These are phyloP conservation scores for Eidolon dupreanum DNA, from an alignment of 2,797 vertebrate species.

Conservation along the genomic window DNA sequence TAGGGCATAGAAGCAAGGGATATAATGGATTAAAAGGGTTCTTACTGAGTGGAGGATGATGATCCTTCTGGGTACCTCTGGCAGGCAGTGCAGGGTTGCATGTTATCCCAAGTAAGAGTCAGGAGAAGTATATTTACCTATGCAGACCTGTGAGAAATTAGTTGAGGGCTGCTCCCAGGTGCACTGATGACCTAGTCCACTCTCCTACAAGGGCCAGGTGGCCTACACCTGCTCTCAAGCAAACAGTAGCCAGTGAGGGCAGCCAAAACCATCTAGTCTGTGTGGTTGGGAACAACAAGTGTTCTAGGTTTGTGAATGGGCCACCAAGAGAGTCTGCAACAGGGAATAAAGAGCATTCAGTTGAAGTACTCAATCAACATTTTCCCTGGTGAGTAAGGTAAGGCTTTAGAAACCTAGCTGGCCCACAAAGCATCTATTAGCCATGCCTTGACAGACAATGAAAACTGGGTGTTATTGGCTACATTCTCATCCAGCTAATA, in stretches of 20 bases:
- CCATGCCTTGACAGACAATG: no score
- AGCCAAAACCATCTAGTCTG: not conserved
- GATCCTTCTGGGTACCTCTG: no score
- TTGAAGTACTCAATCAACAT: not conserved
- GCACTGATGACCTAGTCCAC: no score
- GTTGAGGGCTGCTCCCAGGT: not conserved
- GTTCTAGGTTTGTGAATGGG: not conserved
- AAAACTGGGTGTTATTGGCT: fast-evolving
- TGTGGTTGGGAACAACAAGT: not conserved
- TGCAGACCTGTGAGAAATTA: not conserved
- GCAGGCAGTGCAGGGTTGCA: no score
- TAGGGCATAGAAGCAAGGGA: fast-evolving
- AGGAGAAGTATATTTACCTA: not conserved
- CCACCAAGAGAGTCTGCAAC: not conserved
- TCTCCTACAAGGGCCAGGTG: fast-evolving
- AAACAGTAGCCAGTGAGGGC: not conserved
- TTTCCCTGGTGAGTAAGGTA: not conserved
- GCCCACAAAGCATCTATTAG: not conserved
- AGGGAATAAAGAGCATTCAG: not conserved
- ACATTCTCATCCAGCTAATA: not conserved
- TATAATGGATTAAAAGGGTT: not conserved
- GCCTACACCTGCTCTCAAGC: not conserved
- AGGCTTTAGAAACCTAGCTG: not conserved
- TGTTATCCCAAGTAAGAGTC: not conserved
- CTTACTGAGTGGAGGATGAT: not conserved